A percentile compares a stretch with the other conserved stretches of the same genome.
phyloP scores from a whole-genome alignment of 2,113 vertebrate species.

The Caretta caretta region DNA sequence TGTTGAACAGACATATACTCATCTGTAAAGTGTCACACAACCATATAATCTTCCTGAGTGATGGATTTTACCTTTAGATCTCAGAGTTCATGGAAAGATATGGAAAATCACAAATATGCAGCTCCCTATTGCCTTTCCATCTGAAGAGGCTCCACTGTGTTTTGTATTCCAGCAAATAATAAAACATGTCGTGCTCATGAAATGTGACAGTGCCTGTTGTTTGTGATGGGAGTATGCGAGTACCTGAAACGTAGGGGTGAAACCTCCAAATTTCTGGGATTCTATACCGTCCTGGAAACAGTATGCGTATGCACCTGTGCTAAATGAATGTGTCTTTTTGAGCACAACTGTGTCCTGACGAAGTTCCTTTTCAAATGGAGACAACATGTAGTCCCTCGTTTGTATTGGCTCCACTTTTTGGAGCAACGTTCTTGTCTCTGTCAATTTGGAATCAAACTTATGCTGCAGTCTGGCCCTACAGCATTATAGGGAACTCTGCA shows the following conservation, averaged over 20 bases:
- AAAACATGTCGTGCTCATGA: not conserved
- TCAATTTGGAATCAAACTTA: not conserved
- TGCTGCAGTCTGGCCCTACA: not conserved
- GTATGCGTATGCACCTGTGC: too few relatives aligned
- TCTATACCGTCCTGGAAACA: fast-evolving
- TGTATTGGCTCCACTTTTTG: not conserved
- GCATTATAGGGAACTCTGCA: not conserved
- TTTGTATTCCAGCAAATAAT: not conserved
- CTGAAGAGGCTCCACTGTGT: not conserved
- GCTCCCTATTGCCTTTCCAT: not conserved
- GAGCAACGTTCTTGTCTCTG: not conserved
- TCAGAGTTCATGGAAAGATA: not conserved
- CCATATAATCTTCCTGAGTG: not conserved
- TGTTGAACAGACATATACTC: not conserved
- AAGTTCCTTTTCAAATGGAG: not conserved
- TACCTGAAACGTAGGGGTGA: not conserved
- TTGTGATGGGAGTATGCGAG: not conserved
- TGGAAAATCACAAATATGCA: not conserved
- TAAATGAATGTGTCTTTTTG: not conserved
- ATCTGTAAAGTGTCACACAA: not conserved
- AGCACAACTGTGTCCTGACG: not conserved
- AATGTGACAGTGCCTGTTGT: not conserved
- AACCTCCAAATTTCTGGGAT: not conserved
- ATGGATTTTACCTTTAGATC: not conserved
- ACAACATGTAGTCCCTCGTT: fast-evolving